Conservation (phyloP, 2,113 vertebrate genomes). For the Hassar affinis region DNA sequence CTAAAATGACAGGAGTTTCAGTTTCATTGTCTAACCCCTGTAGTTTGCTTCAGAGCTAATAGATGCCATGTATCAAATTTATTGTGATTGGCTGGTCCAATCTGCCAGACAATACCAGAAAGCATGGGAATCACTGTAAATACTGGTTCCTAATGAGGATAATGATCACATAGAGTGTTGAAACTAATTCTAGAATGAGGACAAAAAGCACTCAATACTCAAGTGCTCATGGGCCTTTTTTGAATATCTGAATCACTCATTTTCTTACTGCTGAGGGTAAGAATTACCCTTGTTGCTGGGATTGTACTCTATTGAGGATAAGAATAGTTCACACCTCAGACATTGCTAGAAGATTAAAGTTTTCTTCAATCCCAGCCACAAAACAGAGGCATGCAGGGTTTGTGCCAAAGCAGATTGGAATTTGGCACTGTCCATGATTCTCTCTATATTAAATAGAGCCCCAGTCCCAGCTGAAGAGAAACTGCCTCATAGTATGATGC, state of each 20-base stretch:
- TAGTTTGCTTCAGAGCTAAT: neutral
- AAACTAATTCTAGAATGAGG: neutral
- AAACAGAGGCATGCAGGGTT: too few relatives aligned
- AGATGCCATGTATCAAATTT: neutral
- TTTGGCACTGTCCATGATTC: too few relatives aligned
- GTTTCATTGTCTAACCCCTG: too few relatives aligned
- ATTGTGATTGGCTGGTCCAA: neutral
- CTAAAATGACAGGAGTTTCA: too few relatives aligned
- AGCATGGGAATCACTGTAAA: neutral
- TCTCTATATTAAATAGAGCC: too few relatives aligned
- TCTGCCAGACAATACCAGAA: neutral
- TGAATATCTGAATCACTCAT: neutral
- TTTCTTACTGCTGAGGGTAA: neutral
- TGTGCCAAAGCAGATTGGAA: too few relatives aligned
- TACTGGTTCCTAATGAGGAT: neutral
- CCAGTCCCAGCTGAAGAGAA: too few relatives aligned
- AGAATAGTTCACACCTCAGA: neutral
- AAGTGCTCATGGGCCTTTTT: neutral
- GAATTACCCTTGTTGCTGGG: neutral
- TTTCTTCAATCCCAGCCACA: too few relatives aligned
- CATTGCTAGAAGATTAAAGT: too few relatives aligned
- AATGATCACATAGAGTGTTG: neutral
- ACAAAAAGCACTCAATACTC: neutral
- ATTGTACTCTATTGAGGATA: neutral
- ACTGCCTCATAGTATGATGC: too few relatives aligned